Evolutionary conservation across 2,888 invertebrate species (phyloP).

Genomic region (Nyleta sp.): DNA sequence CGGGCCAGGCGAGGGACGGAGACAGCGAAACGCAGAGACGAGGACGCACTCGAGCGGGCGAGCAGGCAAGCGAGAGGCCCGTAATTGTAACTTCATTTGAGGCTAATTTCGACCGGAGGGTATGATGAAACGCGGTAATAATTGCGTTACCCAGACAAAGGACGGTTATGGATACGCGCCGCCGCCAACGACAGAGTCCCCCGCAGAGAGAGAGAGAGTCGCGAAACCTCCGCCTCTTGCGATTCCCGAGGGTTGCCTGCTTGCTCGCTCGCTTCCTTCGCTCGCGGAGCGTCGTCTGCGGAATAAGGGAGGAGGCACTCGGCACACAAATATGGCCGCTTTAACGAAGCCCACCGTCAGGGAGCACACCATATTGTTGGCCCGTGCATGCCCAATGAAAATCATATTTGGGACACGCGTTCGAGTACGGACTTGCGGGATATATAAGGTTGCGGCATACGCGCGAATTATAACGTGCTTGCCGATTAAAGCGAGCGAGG

Average conservation of each 20-base stretch:
- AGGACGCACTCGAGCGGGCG: constrained; percentile 52
- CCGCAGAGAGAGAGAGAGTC: constrained; percentile 58
- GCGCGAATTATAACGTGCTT: no score
- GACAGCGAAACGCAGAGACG: constrained; percentile 41
- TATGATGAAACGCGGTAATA: constrained; percentile 82
- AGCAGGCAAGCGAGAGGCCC: constrained; percentile 69
- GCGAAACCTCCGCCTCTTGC: constrained; percentile 74
- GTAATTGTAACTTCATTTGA: constrained; percentile 83
- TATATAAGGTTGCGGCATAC: no score
- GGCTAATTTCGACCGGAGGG: constrained; percentile 81
- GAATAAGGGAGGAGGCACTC: constrained; percentile 72
- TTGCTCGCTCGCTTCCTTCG: constrained; percentile 49
- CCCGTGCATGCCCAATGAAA: constrained; percentile 37
- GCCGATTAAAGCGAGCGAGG: no score
- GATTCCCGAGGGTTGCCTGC: constrained; percentile 74
- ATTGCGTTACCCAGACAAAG: constrained; percentile 82
- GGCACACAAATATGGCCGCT: constrained; percentile 80
- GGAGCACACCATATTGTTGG: constrained; percentile 53
- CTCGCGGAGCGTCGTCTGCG: constrained; percentile 62
- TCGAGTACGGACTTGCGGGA: not conserved
- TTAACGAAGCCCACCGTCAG: constrained; percentile 74
- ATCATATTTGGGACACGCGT: constrained; percentile 34
- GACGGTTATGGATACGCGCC: constrained; percentile 82
- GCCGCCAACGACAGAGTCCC: constrained; percentile 73
- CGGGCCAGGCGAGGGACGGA: constrained; percentile 47